Conservation (phyloP, 1,140 invertebrate genomes). For the Pseudomyrmex sp. region DNA sequence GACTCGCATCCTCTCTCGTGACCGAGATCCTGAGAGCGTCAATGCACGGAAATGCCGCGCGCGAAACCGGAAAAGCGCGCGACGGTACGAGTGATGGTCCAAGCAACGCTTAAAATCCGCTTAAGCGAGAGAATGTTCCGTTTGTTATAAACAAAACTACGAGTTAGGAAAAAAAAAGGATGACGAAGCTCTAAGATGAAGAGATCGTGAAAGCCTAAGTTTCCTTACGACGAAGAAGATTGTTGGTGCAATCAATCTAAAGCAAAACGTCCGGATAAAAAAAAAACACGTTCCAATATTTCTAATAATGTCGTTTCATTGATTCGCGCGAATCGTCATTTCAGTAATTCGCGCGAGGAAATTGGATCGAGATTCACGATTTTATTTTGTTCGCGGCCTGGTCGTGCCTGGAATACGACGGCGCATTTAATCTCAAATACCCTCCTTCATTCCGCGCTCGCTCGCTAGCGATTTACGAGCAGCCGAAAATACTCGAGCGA, state of each 20-base stretch:
- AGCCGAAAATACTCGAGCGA: slow-evolving; percentile 47
- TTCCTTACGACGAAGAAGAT: background rate
- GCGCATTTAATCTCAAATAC: slow-evolving; percentile 23
- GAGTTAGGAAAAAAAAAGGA: background rate
- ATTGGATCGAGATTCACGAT: background rate
- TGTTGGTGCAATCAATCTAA: background rate
- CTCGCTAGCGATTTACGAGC: slow-evolving; percentile 53
- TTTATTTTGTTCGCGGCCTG: background rate
- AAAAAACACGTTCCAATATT: background rate
- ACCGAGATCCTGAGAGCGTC: slow-evolving; percentile 14
- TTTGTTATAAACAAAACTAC: background rate
- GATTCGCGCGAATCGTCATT: too few species aligned
- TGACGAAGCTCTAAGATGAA: background rate
- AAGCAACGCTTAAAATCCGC: too few species aligned
- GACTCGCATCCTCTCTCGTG: background rate
- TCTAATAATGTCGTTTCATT: background rate
- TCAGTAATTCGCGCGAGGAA: background rate
- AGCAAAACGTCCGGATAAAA: background rate
- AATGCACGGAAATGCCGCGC: background rate
- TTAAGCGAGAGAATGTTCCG: background rate
- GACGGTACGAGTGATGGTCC: background rate
- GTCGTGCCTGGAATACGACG: background rate
- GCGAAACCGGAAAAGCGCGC: background rate
- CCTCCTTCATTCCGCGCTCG: background rate
- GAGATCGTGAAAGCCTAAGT: background rate